These are phyloP conservation scores for Drosophila nikananu DNA, from an alignment of 1,140 invertebrate species.

Conservation along the genomic window DNA sequence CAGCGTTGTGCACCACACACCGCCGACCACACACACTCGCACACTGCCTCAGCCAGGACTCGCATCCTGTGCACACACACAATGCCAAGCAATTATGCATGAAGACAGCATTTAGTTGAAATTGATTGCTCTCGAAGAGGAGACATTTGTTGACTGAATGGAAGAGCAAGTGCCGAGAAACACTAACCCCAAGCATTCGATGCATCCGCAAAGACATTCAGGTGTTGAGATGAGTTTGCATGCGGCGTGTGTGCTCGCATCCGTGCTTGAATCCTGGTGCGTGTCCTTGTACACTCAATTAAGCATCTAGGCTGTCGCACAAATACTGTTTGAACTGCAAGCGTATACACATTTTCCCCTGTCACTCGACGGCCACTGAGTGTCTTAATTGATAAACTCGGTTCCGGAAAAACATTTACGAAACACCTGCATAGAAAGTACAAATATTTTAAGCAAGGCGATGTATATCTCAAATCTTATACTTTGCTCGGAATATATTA, in stretches of 20 bases:
- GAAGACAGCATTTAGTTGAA: conserved; percentile 73
- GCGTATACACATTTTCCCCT: conserved; percentile 38
- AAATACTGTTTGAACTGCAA: conserved; percentile 41
- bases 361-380: conserved; percentile 42
- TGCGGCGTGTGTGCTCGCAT: conserved; percentile 4
- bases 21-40: conserved; percentile 8
- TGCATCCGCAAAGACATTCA: conserved; percentile 43
- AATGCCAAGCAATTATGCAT: conserved; percentile 72
- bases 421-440: not conserved
- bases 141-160: conserved; percentile 47
- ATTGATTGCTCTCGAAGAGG: conserved; percentile 65
- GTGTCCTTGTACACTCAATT: conserved; percentile 60
- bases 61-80: conserved; percentile 18
- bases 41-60: conserved; percentile 4
- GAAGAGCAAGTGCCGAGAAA: conserved; percentile 21
- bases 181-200: conserved; percentile 39
- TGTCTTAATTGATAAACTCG: conserved; percentile 51
- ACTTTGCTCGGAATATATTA: no score
- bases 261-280: not conserved
- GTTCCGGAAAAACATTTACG: conserved; percentile 8
- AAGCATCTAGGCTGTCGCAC: conserved; percentile 45
- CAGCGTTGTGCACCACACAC: conserved; percentile 29
- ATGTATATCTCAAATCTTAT: not conserved
- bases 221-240: conserved; percentile 61
- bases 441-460: not conserved